phyloP scores from a whole-genome alignment of 2,113 vertebrate species.

The Trichechus manatus region DNA sequence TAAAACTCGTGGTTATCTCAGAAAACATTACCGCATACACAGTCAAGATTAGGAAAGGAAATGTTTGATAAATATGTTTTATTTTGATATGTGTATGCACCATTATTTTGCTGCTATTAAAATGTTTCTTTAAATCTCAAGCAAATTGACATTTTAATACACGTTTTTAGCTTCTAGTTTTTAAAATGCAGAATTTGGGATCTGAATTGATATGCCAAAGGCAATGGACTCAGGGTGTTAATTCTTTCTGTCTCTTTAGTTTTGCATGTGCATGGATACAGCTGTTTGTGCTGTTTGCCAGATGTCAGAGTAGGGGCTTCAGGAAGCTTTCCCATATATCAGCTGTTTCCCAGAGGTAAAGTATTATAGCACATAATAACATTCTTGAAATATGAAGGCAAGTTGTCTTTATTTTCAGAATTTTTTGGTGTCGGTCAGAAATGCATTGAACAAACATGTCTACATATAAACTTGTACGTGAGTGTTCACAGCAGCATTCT shows the following conservation, averaged over 20 bases:
- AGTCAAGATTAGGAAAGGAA: background rate
- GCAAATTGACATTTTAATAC: slow-evolving; percentile 29
- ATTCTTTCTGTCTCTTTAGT: slow-evolving; percentile 80
- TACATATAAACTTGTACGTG: background rate
- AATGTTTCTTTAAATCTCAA: slow-evolving; percentile 47
- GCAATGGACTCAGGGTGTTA: slow-evolving; percentile 88
- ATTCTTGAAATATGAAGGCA: slow-evolving; percentile 61
- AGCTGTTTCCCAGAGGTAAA: slow-evolving; percentile 90
- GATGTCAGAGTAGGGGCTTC: slow-evolving; percentile 89
- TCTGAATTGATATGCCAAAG: slow-evolving; percentile 89
- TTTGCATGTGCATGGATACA: slow-evolving; percentile 89
- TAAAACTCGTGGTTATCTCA: background rate
- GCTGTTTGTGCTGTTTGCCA: slow-evolving; percentile 91
- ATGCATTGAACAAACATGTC: background rate
- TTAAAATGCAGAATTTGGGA: slow-evolving; percentile 85
- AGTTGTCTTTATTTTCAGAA: slow-evolving; percentile 53
- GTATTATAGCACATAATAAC: slow-evolving; percentile 77
- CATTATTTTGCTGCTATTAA: slow-evolving; percentile 15
- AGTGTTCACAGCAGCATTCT: background rate
- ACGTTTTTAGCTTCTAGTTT: background rate
- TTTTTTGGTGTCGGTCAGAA: slow-evolving; percentile 62
- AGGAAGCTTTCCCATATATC: slow-evolving; percentile 89
- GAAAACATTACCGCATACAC: background rate
- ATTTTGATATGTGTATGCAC: background rate
- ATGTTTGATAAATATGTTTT: slow-evolving; percentile 27